phyloP scores from a whole-genome alignment of 2,113 vertebrate genomes.

The Gobiocypris rarus region DNA sequence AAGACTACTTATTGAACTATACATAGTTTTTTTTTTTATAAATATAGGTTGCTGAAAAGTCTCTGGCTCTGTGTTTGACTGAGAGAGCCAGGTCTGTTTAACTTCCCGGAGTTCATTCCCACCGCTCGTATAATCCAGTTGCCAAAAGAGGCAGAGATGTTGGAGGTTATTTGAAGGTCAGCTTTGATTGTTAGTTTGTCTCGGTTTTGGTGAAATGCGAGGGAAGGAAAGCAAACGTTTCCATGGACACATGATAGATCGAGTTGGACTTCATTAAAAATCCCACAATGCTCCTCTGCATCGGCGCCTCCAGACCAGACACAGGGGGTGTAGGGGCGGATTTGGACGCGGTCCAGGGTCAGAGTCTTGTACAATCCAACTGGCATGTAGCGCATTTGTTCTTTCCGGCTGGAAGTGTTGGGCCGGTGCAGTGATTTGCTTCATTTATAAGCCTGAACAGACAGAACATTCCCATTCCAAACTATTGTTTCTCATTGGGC shows the following conservation, averaged over 20 bases:
- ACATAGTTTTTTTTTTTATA: not conserved
- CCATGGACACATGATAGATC: conserved; percentile 52
- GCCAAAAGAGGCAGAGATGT: conserved; percentile 35
- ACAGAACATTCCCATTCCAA: not conserved
- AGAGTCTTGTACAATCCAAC: conserved; percentile 46
- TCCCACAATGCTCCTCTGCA: conserved; percentile 22
- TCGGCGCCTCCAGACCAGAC: conserved; percentile 47
- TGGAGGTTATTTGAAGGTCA: conserved; percentile 41
- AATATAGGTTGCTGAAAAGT: not conserved
- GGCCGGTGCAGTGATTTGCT: conserved; percentile 16
- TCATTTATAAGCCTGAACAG: conserved; percentile 23
- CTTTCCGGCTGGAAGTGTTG: conserved; percentile 51
- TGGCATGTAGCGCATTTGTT: conserved; percentile 39
- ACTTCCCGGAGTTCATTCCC: not conserved
- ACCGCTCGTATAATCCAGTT: conserved; percentile 11
- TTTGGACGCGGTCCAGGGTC: conserved; percentile 49
- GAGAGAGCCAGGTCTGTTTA: conserved; percentile 25
- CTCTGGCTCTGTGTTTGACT: not conserved
- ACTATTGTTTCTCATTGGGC: not conserved
- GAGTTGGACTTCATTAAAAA: conserved; percentile 53
- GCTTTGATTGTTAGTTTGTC: conserved; percentile 42
- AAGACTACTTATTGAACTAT: not conserved
- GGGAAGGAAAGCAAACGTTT: conserved; percentile 51
- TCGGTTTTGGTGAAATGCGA: conserved; percentile 44
- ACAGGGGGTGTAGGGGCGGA: conserved; percentile 53